Base-by-base conservation (phyloP, 2,797 vertebrate species). In the Otolemur crassicaudatus region DNA sequence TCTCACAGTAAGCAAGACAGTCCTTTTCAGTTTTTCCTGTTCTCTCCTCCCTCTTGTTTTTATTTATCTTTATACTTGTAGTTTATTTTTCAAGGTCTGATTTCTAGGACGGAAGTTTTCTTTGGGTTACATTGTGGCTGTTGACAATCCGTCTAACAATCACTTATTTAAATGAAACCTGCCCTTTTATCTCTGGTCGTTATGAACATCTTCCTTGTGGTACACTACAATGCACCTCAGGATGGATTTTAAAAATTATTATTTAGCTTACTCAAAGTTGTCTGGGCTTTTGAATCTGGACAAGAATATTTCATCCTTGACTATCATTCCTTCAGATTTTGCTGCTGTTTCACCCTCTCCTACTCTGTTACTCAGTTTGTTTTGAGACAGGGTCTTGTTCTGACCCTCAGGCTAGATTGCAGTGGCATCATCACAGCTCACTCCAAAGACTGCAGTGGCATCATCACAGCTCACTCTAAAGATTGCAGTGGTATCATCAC, bases 11-110 rank as follows among this genome's bases (percentile, higher is more conserved):
- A 88, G 43, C 20, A 73, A 40, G 17, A 46, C 1, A 7, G 1
- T 2, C 25, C 49, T 49, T 80, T 29, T 87, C 34, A 14, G 23
- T 25, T 61, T 46, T 70, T 82, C 22, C 29, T 56, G 61, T 14
- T 9, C 9, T 37, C 11, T 17, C 43, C 31, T 40, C n/a, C 13
- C 2, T 58, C 69, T 31, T 37, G 4, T 67, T 60, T 87, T 67
- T 37, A 84, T 31, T 94, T 77, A n/a, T 61, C n/a, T 25, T 90
- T 90, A 79, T 90, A 73, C n/a, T 80, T 94, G 14, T 63, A 20
- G 53, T 85, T 58, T 53, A 31, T 67, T 67, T 80, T 88, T 1
- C 17, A 70, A 75, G 77, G 17, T 79, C 11, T 58, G 34, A 69
- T 40, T 76, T 72, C 31, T 31, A 88, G 10, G 40, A 8, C 29